Percentiles rank a stretch among this genome's conserved stretches.
These are phyloP conservation scores for Gallinago nigripennis DNA, from an alignment of 2,797 vertebrate genomes.

Conservation along the genomic window DNA sequence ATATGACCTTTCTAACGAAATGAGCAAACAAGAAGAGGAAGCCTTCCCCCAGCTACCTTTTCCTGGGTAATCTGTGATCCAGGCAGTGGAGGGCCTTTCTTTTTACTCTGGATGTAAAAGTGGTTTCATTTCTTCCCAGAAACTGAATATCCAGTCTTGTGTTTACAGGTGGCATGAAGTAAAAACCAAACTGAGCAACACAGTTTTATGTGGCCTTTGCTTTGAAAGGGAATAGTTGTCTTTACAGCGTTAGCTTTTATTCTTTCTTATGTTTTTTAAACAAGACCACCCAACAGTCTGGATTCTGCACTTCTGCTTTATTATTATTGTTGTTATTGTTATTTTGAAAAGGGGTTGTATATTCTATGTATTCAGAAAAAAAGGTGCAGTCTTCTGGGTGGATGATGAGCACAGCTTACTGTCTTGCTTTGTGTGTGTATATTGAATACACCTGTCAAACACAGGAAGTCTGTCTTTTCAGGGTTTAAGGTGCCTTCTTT, in stretches of 20 bases:
- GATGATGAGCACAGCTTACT: slow-evolving; percentile 11
- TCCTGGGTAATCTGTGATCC: background rate
- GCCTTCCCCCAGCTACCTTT: slow-evolving; percentile 18
- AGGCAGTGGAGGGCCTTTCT: slow-evolving; percentile 13
- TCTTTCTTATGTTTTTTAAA: slow-evolving; percentile 16
- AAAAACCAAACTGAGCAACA: slow-evolving; percentile 64
- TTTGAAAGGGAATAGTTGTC: slow-evolving; percentile 58
- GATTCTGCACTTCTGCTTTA: slow-evolving; percentile 39
- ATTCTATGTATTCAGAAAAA: slow-evolving; percentile 1
- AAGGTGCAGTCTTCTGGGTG: background rate
- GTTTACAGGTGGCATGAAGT: slow-evolving; percentile 70
- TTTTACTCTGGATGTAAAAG: slow-evolving; percentile 34
- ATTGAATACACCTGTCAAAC: slow-evolving; percentile 24
- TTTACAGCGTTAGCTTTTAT: slow-evolving; percentile 42
- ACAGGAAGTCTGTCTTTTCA: background rate
- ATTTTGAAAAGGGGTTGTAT: background rate
- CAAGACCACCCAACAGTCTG: slow-evolving; percentile 29
- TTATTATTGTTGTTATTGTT: background rate
- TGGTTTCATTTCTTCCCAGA: slow-evolving; percentile 43
- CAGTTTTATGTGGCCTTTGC: slow-evolving; percentile 66
- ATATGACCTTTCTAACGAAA: background rate
- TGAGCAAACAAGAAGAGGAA: background rate
- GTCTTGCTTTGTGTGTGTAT: slow-evolving; percentile 13
- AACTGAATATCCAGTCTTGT: slow-evolving; percentile 71
- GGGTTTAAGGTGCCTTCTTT: slow-evolving; percentile 35